These are phyloP conservation scores for Cotesia congregata DNA, from an alignment of 2,888 invertebrate species.

Conservation along the genomic window DNA sequence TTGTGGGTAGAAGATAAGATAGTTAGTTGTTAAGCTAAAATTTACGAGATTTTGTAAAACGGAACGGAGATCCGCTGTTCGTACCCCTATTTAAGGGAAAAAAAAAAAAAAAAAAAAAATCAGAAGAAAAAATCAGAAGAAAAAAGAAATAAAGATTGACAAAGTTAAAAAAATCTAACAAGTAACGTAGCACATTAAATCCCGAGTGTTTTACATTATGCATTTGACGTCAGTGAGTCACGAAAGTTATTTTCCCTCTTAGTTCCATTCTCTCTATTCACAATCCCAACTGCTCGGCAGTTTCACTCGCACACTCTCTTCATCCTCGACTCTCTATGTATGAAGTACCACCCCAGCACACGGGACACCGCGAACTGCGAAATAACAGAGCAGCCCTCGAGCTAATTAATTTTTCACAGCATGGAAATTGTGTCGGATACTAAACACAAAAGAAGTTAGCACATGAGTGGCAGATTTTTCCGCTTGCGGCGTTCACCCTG, in stretches of 20 bases:
- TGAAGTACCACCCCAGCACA: neutral
- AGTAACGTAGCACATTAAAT: constrained; percentile 9
- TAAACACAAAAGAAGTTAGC: constrained; percentile 31
- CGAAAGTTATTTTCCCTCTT: constrained; percentile 8
- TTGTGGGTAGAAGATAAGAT: too few species aligned
- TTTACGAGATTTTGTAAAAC: too few species aligned
- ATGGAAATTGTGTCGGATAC: constrained; percentile 36
- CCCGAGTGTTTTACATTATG: constrained; percentile 28
- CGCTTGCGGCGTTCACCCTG: too few species aligned
- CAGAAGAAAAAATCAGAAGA: neutral
- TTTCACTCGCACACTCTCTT: too few species aligned
- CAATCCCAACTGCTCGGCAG: neutral
- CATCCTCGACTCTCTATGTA: neutral
- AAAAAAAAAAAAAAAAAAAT: too few species aligned
- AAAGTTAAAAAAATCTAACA: constrained; percentile 7
- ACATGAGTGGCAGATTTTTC: neutral
- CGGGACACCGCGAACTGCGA: neutral
- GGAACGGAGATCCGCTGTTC: too few species aligned
- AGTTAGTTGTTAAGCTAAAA: too few species aligned
- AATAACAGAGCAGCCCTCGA: constrained; percentile 9
- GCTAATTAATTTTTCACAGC: constrained; percentile 46
- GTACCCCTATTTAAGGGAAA: too few species aligned
- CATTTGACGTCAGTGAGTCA: constrained; percentile 24
- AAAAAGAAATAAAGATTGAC: constrained; percentile 9
- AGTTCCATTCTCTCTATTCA: constrained; percentile 16